A percentile compares a stretch with the other conserved stretches of the same genome.
phyloP scores from a whole-genome alignment of 1,140 invertebrate species.

The Phortica variegata region DNA sequence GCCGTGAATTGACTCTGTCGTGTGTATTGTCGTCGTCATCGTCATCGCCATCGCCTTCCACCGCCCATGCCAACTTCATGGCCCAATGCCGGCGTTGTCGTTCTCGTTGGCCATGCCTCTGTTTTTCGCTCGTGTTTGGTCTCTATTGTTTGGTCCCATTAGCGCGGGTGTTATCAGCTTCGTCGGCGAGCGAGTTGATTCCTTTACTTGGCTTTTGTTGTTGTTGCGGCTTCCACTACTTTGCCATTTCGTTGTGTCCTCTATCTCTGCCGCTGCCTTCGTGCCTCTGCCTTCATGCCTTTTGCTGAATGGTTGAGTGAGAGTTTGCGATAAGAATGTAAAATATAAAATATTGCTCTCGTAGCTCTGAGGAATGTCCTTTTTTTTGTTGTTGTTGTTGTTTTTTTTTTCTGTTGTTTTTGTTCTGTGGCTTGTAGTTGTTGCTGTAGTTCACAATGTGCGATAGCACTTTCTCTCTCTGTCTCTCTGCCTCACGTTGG shows the following conservation, averaged over 20 bases:
- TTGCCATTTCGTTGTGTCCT: slow-evolving; percentile 1
- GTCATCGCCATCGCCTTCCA: slow-evolving; percentile 3
- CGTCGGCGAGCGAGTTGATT: slow-evolving; percentile 34
- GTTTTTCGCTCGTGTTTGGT: slow-evolving; percentile 44
- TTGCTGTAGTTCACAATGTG: background rate
- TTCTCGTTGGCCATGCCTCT: slow-evolving; percentile 15
- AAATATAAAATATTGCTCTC: slow-evolving; percentile 56
- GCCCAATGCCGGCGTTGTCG: background rate
- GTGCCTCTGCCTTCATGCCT: background rate
- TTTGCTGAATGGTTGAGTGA: slow-evolving; percentile 50
- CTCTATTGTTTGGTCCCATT: slow-evolving; percentile 57
- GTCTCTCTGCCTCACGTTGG: background rate
- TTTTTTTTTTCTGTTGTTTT: background rate
- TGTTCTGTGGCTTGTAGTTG: background rate
- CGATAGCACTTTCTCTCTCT: too few relatives aligned
- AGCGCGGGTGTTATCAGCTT: slow-evolving; percentile 52
- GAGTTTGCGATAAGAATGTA: slow-evolving; percentile 57
- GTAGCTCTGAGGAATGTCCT: slow-evolving; percentile 53
- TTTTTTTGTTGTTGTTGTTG: slow-evolving; percentile 32
- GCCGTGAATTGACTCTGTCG: background rate
- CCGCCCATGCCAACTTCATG: background rate
- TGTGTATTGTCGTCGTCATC: background rate
- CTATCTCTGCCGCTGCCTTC: background rate
- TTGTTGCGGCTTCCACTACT: slow-evolving; percentile 4
- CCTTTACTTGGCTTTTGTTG: slow-evolving; percentile 17